Evolutionary conservation across 2,888 invertebrate species (phyloP), one percentile per base, ranked within the genome.

Genomic region (Branchellion lobata): DNA sequence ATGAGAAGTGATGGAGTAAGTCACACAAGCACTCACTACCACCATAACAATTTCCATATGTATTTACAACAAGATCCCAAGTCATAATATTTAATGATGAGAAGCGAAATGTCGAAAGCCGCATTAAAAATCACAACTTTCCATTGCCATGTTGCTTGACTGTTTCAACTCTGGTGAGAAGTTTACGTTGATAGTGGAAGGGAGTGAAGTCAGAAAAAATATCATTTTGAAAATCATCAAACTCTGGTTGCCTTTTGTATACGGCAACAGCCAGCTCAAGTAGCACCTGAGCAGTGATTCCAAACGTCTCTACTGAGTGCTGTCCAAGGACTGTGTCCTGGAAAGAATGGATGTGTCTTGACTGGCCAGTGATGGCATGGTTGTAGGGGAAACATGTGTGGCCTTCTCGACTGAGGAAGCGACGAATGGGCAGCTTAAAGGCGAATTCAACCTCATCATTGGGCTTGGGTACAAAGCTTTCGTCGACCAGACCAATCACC

Each of bases 401-500:
- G 18, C 74, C 68, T 33, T 69, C 57, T 0, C 74, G 36, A 21
- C 40, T n/a, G 8, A 86, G 76, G 82, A 86, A 87, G 36, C 85
- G 79, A 27, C 80, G 79, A 14, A 86, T 80, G 1, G 86, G 86
- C 36, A 86, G 74, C 36, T 82, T 82, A 79, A 87, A 86, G 3
- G 85, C 84, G 36, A 82, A 75, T 0, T 83, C 83, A 0, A 87
- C 87, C 81, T 87, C 87, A 21, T 84, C 81, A 82, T 86, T 86
- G 14, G 83, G 80, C 27, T 57, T 79, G 18, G 86, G 85, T 36
- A 72, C 77, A 81, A 86, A 87, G 40, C 84, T 80, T 11, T 68
- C 71, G 51, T 84, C 83, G 1, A 83, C 81, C 31, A 86, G 51
- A 0, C 84, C 87, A 14, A 86, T 83, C 3, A 86, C 84, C 11